These are phyloP conservation scores for Galbula dea DNA, from an alignment of 2,113 vertebrate genomes.

Conservation along the genomic window DNA sequence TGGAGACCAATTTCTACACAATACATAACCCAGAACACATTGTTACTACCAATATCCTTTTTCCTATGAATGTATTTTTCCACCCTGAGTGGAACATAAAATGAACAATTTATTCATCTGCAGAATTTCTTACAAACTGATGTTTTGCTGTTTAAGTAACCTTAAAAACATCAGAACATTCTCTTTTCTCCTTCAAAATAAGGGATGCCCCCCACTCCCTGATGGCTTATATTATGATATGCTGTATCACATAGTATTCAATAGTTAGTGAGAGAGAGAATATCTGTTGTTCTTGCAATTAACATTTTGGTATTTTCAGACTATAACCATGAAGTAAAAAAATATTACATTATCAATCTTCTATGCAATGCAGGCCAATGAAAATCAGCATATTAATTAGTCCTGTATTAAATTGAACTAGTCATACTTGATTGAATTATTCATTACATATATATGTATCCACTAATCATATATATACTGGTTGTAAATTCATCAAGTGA, in stretches of 20 bases:
- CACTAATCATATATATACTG: not conserved
- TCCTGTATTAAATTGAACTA: not conserved
- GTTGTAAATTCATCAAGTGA: not conserved
- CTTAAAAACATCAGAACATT: not conserved
- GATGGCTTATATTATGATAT: not conserved
- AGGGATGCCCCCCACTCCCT: accelerated
- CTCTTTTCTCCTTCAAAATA: not conserved
- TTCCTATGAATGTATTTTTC: not conserved
- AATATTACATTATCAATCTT: not conserved
- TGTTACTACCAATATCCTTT: not conserved
- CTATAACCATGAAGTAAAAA: not conserved
- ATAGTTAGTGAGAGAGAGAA: not conserved
- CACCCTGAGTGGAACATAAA: not conserved
- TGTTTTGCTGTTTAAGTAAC: not conserved
- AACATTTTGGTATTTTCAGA: not conserved
- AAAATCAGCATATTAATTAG: not conserved
- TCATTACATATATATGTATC: not conserved
- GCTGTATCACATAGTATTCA: not conserved
- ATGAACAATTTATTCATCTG: not conserved
- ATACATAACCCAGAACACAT: not conserved
- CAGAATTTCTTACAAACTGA: not conserved
- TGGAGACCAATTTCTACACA: conserved; percentile 25
- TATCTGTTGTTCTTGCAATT: not conserved
- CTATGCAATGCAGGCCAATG: not conserved
- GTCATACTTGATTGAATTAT: not conserved